phyloP scores from a whole-genome alignment of 2,888 invertebrate genomes.

The Adela reaumurella region DNA sequence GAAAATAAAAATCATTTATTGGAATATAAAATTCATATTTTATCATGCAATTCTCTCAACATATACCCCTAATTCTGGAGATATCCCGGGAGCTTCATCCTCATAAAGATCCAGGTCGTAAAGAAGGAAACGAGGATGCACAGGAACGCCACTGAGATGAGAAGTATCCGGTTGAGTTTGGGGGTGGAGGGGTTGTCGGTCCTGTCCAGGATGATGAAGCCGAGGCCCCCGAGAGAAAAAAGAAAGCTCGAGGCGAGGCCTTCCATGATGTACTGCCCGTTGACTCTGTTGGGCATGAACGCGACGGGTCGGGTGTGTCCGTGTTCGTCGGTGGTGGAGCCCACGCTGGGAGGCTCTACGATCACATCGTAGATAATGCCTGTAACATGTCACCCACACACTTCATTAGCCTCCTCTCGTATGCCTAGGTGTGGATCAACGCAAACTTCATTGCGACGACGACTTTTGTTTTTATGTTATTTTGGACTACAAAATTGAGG shows the following conservation, averaged over 20 bases:
- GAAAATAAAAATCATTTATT: background rate
- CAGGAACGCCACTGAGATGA: conserved; percentile 87
- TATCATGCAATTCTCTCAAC: no score
- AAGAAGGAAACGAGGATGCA: conserved; percentile 92
- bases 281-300: conserved; percentile 97
- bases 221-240: conserved; percentile 93
- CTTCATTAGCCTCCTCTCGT: no score
- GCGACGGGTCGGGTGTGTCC: conserved; percentile 96
- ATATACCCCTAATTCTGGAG: conserved; percentile 51
- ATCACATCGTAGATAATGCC: conserved; percentile 99
- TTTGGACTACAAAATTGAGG: no score
- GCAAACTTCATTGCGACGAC: no score
- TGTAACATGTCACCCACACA: no score
- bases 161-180: conserved; percentile 84
- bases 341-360: conserved; percentile 97
- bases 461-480: no score
- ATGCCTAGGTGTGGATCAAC: no score
- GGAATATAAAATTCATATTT: no score
- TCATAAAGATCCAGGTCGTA: conserved; percentile 96
- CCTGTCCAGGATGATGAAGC: conserved; percentile 94
- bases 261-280: conserved; percentile 99
- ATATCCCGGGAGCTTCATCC: conserved; percentile 93
- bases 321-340: conserved; percentile 96
- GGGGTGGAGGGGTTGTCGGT: conserved; percentile 88
- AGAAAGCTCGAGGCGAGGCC: conserved; percentile 96